Conservation (phyloP, 2,888 invertebrate genomes). For the Leucophora obtusa region DNA sequence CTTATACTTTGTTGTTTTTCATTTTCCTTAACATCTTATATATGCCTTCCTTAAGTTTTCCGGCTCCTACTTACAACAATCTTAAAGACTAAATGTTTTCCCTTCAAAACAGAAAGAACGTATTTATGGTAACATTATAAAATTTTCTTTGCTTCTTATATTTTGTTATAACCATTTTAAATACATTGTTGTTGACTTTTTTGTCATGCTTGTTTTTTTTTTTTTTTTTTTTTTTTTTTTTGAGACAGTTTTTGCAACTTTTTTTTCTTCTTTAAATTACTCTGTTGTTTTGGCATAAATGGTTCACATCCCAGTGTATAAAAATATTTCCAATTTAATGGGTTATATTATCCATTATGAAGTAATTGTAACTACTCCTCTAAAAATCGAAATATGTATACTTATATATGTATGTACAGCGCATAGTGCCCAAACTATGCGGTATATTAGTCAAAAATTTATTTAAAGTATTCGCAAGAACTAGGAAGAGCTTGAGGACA, state of each 20-base stretch:
- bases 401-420: too few relatives aligned
- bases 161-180: constrained; percentile 18
- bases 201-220: background rate
- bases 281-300: constrained; percentile 44
- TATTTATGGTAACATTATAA: constrained; percentile 66
- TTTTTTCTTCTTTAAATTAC: constrained; percentile 1
- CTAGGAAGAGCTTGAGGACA: too few relatives aligned
- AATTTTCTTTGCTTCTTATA: constrained; percentile 53
- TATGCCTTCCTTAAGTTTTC: constrained; percentile 48
- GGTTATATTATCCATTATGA: too few relatives aligned
- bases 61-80: constrained; percentile 28
- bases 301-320: too few relatives aligned
- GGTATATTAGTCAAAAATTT: too few relatives aligned
- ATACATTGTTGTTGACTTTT: constrained; percentile 11
- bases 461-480: too few relatives aligned
- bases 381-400: too few relatives aligned
- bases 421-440: too few relatives aligned
- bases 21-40: constrained; percentile 10
- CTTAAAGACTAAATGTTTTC: constrained; percentile 35
- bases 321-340: too few relatives aligned
- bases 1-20: constrained; percentile 29
- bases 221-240: too few relatives aligned
- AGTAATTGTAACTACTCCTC: too few relatives aligned
- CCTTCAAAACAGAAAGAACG: constrained; percentile 18
- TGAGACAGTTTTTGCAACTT: background rate